phyloP scores from a whole-genome alignment of 2,113 vertebrate genomes.

The Ptychochromis oligacanthus region DNA sequence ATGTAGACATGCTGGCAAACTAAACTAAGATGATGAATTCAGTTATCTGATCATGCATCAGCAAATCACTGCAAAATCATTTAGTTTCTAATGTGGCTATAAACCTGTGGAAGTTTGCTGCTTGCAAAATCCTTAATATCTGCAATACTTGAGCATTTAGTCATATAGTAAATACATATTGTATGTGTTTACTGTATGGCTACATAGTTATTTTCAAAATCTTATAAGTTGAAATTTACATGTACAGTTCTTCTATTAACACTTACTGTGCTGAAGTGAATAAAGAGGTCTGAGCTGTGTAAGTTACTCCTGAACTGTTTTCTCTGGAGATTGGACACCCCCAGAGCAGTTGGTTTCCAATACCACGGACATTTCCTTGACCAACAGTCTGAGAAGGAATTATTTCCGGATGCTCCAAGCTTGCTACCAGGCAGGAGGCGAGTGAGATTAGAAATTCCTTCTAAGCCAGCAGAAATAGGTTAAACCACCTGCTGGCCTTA shows the following conservation, averaged over 20 bases:
- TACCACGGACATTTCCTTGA: constrained; percentile 73
- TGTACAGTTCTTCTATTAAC: background rate
- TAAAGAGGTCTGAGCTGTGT: constrained; percentile 33
- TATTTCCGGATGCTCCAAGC: constrained; percentile 71
- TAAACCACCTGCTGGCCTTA: constrained; percentile 68
- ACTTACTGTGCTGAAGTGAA: constrained; percentile 17
- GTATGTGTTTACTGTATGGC: background rate
- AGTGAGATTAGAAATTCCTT: constrained; percentile 66
- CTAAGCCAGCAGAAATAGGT: constrained; percentile 61
- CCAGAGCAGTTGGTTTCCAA: constrained; percentile 65
- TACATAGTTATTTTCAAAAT: background rate
- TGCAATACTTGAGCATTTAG: background rate
- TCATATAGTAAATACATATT: background rate
- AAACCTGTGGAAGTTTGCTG: background rate
- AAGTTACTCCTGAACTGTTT: constrained; percentile 56
- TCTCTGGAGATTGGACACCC: constrained; percentile 55
- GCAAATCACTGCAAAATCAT: background rate
- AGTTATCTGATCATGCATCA: background rate
- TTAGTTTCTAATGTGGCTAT: background rate
- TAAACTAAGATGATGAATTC: no score
- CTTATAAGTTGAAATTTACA: background rate
- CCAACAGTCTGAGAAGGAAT: constrained; percentile 74
- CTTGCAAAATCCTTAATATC: background rate
- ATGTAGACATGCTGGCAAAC: no score
- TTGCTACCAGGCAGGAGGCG: constrained; percentile 47